These are phyloP conservation scores for Megalops atlanticus DNA, from an alignment of 2,113 vertebrate species.

Conservation along the genomic window DNA sequence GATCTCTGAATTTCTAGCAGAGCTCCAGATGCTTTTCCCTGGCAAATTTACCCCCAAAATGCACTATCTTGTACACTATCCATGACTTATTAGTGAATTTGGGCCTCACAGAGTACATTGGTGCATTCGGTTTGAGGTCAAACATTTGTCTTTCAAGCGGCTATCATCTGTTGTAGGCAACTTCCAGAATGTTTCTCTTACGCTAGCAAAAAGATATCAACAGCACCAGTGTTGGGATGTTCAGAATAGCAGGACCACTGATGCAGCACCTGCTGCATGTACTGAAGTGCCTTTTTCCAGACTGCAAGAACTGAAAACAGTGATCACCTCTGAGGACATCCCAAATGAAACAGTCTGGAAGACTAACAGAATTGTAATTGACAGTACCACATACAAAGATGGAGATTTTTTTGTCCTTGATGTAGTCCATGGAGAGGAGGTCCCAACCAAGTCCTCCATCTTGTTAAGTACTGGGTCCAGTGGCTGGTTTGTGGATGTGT, in stretches of 20 bases:
- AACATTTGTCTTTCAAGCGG: background rate
- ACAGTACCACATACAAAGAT: too few species aligned
- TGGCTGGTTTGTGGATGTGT: too few species aligned
- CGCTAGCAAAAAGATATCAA: background rate
- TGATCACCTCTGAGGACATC: background rate
- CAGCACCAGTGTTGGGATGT: background rate
- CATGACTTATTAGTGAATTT: background rate
- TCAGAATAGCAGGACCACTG: background rate
- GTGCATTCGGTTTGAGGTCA: background rate
- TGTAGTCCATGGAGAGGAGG: too few species aligned
- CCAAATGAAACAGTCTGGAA: background rate
- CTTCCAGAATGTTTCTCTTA: background rate
- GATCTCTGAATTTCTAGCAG: background rate
- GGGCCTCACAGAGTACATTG: background rate
- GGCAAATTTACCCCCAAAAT: background rate
- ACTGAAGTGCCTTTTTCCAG: background rate
- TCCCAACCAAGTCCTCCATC: too few species aligned
- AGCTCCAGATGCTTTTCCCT: background rate
- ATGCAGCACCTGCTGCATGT: background rate
- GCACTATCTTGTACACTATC: conserved; percentile 4
- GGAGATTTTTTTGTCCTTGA: too few species aligned
- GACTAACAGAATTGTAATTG: background rate
- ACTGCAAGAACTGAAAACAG: background rate
- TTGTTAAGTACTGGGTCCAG: too few species aligned
- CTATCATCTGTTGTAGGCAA: background rate